Base-by-base conservation (phyloP, 2,888 invertebrate genomes). In the Torymus tubicola region DNA sequence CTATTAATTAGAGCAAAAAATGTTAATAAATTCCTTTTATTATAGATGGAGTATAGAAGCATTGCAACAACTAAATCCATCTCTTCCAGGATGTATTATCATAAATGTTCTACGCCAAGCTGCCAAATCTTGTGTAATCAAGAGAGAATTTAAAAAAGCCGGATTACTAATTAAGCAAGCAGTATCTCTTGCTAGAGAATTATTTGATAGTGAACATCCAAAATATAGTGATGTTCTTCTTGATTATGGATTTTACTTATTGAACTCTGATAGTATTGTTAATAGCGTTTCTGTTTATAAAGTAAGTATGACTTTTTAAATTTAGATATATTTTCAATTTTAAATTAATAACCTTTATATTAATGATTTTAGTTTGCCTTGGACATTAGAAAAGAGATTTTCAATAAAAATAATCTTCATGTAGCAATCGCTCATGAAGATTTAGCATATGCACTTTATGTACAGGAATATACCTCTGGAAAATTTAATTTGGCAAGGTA, bases 391-490 rank as follows among this genome's bases (percentile, higher is more conserved):
- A 94, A 94, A 86, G 91, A 92, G 73, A 94, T 97, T 86, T 97
- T 97, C 92, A 96, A 96, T 0, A 95, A 94, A 87, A 93, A 94
- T 89, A 97, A 97, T 91, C 94, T 98, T 83, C 95, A 96, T 90
- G 96, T 98, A 84, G 98, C 98, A 0, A 94, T 96, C 50, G 96
- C 96, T 50, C 96, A 97, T 90, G 98, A 98, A 91, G 98, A 98
- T 92, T 92, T 98, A 64, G 97, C 98, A 0, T 98, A 98, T 91
- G 97, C 97, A 67, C 94, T 96, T 13, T 98, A 98, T 90, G 97
- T 98, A 67, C 94, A 96, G 78, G 98, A 98, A 91, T 98, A 98
- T 91, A 96, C 95, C 87, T 95, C 96, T 0, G 97, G 98, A 0
- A 93, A 95, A 85, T 98, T 98, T 91, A 93, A 93, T 86, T 93